phyloP scores from a whole-genome alignment of 2,888 invertebrate genomes.

The Aphrophora alni region DNA sequence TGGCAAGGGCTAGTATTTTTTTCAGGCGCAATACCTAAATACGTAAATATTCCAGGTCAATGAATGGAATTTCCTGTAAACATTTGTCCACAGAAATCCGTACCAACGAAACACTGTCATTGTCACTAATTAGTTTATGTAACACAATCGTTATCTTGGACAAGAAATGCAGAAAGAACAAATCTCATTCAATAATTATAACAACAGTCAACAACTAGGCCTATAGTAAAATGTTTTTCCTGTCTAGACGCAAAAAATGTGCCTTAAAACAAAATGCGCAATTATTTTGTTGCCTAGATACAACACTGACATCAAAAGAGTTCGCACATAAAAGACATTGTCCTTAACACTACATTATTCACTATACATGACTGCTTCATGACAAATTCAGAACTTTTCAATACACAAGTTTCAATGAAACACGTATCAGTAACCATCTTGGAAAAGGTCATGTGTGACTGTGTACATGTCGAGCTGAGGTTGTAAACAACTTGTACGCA shows the following conservation, averaged over 20 bases:
- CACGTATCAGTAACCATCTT: constrained; percentile 53
- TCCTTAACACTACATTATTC: neutral
- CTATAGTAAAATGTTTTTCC: constrained; percentile 15
- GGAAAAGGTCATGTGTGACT: constrained; percentile 56
- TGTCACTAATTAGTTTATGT: neutral
- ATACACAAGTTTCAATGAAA: constrained; percentile 48
- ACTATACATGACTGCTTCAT: neutral
- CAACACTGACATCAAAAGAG: constrained; percentile 48
- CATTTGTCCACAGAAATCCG: constrained; percentile 37
- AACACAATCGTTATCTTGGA: neutral
- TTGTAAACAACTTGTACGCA: constrained; percentile 62
- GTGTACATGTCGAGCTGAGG: constrained; percentile 51
- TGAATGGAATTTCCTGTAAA: constrained; percentile 51
- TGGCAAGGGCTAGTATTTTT: constrained; percentile 58
- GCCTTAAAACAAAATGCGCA: constrained; percentile 47
- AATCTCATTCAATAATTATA: neutral
- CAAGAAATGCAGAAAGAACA: neutral
- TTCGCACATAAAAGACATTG: constrained; percentile 9
- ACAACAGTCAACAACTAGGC: neutral
- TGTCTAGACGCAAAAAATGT: constrained; percentile 40
- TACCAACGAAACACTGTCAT: constrained; percentile 39
- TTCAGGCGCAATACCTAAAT: constrained; percentile 59
- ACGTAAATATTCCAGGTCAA: constrained; percentile 56
- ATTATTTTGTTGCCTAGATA: constrained; percentile 46
- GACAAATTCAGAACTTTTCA: constrained; percentile 25